A percentile compares a stretch with the other conserved stretches of the same genome.
These are phyloP conservation scores for Zoanthus sociatus DNA, from an alignment of 92 coral and sea anemone genomes.

Conservation along the genomic window DNA sequence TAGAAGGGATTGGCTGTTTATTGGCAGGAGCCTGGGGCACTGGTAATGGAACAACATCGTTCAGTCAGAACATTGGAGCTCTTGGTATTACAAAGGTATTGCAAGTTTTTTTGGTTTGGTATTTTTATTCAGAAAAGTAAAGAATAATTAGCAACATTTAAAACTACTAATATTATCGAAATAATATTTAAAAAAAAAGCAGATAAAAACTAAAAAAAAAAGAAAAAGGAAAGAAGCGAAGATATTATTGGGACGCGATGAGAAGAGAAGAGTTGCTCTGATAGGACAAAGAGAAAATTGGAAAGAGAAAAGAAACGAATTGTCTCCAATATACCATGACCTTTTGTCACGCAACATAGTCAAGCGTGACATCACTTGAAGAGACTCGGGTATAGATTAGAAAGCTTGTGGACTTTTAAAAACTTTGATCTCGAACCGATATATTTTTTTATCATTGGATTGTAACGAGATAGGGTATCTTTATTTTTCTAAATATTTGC, in stretches of 20 bases:
- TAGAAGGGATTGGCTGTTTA: constrained; percentile 33
- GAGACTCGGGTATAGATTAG: too few relatives aligned
- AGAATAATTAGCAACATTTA: too few relatives aligned
- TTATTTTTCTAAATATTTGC: too few relatives aligned
- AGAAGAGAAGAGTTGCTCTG: neutral
- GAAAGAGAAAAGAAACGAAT: neutral
- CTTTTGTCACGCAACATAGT: too few relatives aligned
- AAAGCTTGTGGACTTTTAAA: too few relatives aligned
- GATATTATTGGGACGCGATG: too few relatives aligned
- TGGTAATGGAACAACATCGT: constrained; percentile 71
- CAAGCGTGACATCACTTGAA: too few relatives aligned
- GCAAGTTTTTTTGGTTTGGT: neutral
- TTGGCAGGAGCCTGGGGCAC: constrained; percentile 71
- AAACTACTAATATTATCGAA: too few relatives aligned
- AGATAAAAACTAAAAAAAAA: neutral
- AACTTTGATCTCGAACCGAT: too few relatives aligned
- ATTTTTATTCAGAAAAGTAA: neutral
- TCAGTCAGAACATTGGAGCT: constrained; percentile 45
- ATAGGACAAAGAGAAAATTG: neutral
- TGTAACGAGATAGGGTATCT: too few relatives aligned
- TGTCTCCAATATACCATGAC: too few relatives aligned
- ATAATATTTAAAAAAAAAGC: neutral
- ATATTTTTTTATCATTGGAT: too few relatives aligned
- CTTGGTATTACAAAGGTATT: constrained; percentile 84
- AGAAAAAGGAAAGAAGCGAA: neutral